These are phyloP conservation scores for Dasyprocta punctata DNA, from an alignment of 2,113 vertebrate genomes.

Conservation along the genomic window DNA sequence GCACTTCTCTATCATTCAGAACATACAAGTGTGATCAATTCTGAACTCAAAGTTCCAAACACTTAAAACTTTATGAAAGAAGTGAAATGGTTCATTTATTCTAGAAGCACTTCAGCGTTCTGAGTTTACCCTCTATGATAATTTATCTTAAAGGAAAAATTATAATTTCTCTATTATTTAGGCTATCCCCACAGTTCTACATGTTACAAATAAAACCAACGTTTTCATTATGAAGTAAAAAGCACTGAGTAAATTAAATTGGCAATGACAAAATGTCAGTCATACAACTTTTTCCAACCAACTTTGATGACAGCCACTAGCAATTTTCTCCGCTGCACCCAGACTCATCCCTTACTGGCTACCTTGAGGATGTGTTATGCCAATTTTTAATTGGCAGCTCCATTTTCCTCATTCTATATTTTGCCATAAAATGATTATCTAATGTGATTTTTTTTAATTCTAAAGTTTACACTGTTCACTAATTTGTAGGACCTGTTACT, in stretches of 20 bases:
- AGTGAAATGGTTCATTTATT: conserved; percentile 29
- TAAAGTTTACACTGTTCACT: conserved; percentile 7
- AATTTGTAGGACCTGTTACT: neutral
- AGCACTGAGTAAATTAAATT: conserved; percentile 10
- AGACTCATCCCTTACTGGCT: neutral
- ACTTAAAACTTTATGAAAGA: conserved; percentile 28
- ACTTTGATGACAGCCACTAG: neutral
- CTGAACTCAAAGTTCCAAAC: conserved; percentile 62
- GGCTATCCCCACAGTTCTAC: conserved; percentile 16
- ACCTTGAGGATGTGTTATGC: neutral
- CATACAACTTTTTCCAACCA: neutral
- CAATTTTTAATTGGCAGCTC: conserved; percentile 16
- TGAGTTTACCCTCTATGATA: conserved; percentile 53
- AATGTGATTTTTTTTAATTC: neutral
- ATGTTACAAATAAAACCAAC: conserved; percentile 50
- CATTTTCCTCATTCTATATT: conserved; percentile 29
- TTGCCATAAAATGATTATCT: conserved; percentile 5
- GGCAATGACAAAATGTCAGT: conserved; percentile 44
- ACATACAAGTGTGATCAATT: conserved; percentile 65
- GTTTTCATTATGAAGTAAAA: conserved; percentile 52
- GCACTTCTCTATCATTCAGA: conserved; percentile 74
- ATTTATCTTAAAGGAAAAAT: conserved; percentile 28
- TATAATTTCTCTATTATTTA: conserved; percentile 27
- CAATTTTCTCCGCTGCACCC: conserved; percentile 37
- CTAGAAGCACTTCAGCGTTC: conserved; percentile 50